Base-by-base conservation (phyloP, 2,888 invertebrate species). In the Lepidonotus clava region DNA sequence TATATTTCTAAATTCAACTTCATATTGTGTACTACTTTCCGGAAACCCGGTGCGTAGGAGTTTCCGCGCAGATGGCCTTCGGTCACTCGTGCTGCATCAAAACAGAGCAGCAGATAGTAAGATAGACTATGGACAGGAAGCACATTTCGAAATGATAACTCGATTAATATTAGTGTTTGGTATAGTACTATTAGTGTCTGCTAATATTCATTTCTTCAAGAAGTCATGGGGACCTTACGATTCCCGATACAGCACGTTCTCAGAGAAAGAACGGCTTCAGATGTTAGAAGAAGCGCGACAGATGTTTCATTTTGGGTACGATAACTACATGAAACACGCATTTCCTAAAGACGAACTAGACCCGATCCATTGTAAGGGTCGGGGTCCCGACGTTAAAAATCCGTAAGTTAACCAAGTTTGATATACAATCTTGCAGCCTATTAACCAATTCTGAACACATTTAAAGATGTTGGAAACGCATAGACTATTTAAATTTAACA, bases 341-440 rank as follows among this genome's bases (percentile, higher is more conserved):
- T 96, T 95, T 92, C 96, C 96, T 0, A 92, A 95, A 89, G 96
- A 96, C 92, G 96, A 96, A 91, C 92, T 96, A 24, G 95, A 96
- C 92, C 96, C 96, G 0, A 95, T 96, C 87, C 94, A 95, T 89
- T 96, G 96, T 91, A 94, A 92, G 61, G 96, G 96, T 46, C 93
- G 96, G 90, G 96, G 96, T 61, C 96, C 95, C 53, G 96, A 96
- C 93, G 94, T 95, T 92, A 95, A 95, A 2, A 95, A 96, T 93
- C 96, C 95, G 95, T 96, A 93, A 94, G 95, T 93, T 40, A 11
- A 41, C 24, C 66, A 14, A 32, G 66, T n/a, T n/a, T n/a, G n/a
- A n/a, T n/a, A n/a, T n/a, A n/a, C n/a, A n/a, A n/a, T n/a, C n/a
- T n/a, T n/a, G n/a, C n/a, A n/a, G n/a, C n/a, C n/a, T n/a, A n/a